Base-by-base conservation (phyloP, 2,113 vertebrate species). In the Acinonyx jubatus region DNA sequence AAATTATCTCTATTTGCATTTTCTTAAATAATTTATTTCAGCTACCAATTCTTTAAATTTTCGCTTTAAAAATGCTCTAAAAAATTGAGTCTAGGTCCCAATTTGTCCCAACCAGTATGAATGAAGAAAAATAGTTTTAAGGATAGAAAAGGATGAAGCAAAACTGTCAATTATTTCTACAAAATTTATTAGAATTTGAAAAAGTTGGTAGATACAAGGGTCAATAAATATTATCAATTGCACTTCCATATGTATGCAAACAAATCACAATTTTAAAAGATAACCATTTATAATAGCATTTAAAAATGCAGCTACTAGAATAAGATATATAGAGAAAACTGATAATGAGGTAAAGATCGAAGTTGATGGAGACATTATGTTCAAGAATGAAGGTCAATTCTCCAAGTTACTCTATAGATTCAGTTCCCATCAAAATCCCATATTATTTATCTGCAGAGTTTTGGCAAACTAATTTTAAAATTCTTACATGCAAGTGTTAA, bases 121-220 rank as follows among this genome's bases (percentile, higher is more conserved):
- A 57, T 31, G 81, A 86, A 45, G 41, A 90, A 96, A 90, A 66
- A 48, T 4, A 85, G 33, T 66, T 63, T 23, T 50, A 86, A 86
- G 41, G 27, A 83, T 31, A 48, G 45, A 23, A 90, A 85, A 84
- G 7, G 33, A 95, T 63, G 10, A 74, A 84, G 50, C 29, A 74
- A 93, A 97, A 84, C 31, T 90, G 52, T 36, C 29, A 85, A 93
- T 93, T 86, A 93, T 85, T 93, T 86, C 80, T 74, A 93, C 36
- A 74, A 68, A 68, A 90, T 33, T 91, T 92, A 87, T 57, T 96
- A 69, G 33, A 87, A 78, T 89, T 96, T 95, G 57, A 94, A 94
- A 91, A 87, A 31, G 45, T 23, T 89, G 36, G n/a, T 65, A 8
- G 55, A 36, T 80, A 65, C 27, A 95, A 86, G 79, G 29, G 50